phyloP scores from a whole-genome alignment of 2,888 invertebrate genomes.

The Hirtodrosophila confusa region DNA sequence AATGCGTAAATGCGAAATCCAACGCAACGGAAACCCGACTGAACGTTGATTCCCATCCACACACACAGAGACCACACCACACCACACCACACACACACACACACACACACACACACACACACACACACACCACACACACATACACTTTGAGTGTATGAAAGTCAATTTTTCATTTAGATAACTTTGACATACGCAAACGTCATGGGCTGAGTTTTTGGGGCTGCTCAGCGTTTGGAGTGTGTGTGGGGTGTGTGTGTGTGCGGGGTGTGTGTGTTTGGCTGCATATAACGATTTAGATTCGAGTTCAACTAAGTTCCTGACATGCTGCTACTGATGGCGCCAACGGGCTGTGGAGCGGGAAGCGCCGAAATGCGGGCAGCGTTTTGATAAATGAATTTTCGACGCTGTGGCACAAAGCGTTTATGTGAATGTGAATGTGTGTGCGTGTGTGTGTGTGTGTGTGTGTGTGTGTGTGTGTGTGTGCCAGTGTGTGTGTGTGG shows the following conservation, averaged over 20 bases:
- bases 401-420: slow-evolving; percentile 43
- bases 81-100: slow-evolving; percentile 5
- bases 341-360: slow-evolving; percentile 54
- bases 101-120: slow-evolving; percentile 9
- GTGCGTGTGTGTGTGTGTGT: slow-evolving; percentile 10
- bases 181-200: slow-evolving; percentile 79
- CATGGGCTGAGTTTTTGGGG: slow-evolving; percentile 39
- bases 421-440: slow-evolving; percentile 6
- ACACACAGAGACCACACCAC: slow-evolving; percentile 4
- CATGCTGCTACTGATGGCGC: slow-evolving; percentile 71
- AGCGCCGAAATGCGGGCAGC: slow-evolving; percentile 74
- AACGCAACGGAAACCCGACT: slow-evolving; percentile 73
- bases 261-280: slow-evolving; percentile 25
- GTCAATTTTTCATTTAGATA: slow-evolving; percentile 79
- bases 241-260: slow-evolving; percentile 19
- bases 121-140: slow-evolving; percentile 12
- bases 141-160: slow-evolving; percentile 58
- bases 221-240: slow-evolving; percentile 1
- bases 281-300: slow-evolving; percentile 73
- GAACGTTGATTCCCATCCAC: slow-evolving; percentile 57
- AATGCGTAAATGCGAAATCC: slow-evolving; percentile 78
- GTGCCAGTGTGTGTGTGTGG: too few species aligned
- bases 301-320: slow-evolving; percentile 69
- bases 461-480: slow-evolving; percentile 3
- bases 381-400: slow-evolving; percentile 76